phyloP scores from a whole-genome alignment of 2,888 invertebrate genomes.

The Torymus tubicola region DNA sequence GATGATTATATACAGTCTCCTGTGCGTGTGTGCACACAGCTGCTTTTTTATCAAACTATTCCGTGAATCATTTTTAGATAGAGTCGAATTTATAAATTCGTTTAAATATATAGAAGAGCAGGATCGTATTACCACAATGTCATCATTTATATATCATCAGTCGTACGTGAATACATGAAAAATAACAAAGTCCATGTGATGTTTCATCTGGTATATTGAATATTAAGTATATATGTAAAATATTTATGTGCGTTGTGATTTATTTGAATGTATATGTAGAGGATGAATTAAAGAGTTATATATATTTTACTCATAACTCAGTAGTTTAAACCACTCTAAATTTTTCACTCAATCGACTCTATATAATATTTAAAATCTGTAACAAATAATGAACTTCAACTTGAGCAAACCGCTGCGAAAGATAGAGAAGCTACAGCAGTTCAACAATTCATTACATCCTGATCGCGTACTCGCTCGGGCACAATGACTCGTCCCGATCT shows the following conservation, averaged over 20 bases:
- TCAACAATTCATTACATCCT: constrained; percentile 22
- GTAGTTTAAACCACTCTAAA: no score
- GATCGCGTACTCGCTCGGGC: neutral
- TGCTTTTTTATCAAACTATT: constrained; percentile 10
- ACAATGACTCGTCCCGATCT: constrained; percentile 38
- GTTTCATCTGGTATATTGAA: no score
- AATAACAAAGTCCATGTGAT: no score
- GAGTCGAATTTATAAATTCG: neutral
- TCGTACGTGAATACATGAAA: neutral
- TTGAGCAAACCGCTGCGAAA: neutral
- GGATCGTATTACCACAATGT: neutral
- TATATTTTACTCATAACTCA: no score
- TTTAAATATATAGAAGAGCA: neutral
- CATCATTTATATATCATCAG: constrained; percentile 3
- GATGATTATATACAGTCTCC: constrained; percentile 18
- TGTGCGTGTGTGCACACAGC: neutral
- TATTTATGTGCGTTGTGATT: no score
- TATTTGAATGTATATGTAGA: no score
- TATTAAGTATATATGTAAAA: no score
- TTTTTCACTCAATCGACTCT: no score
- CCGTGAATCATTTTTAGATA: constrained; percentile 3
- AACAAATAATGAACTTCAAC: no score
- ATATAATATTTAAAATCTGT: no score
- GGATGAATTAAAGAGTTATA: no score
- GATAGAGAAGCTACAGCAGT: neutral